Evolutionary conservation across 2,888 invertebrate genomes (phyloP), one percentile per base, ranked within the genome.

Genomic region (Chymomyza fuscimana): DNA sequence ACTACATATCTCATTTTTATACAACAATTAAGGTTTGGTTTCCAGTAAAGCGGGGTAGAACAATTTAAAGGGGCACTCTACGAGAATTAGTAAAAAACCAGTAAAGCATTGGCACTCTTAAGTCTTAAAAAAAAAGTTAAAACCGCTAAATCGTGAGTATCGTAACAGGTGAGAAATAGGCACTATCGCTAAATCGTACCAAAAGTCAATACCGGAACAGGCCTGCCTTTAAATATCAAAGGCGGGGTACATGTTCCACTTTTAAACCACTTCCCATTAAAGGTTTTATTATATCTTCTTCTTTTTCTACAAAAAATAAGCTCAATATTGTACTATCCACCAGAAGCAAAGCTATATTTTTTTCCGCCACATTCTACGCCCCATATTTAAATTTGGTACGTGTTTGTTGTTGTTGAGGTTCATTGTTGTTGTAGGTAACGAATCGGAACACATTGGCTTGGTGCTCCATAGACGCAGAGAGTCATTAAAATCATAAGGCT

Each of bases 401-500:
- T 46, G 40, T 46, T 12, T 46, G 40, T 46, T 46, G 40, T 46
- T 46, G 4, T 46, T 32, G 32, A 32, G 32, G 32, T 32, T 32
- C 1, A 1, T 32, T 46, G 12, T 46, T 46, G 40, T 46, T 46
- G 40, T 46, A 46, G 40, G 10, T 46, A 46, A 46, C 40, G 40
- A 46, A 46, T 46, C 40, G 40, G 40, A 46, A 46, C 40, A 12
- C 40, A 46, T 46, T 46, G 40, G 40, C 40, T 46, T 46, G 40
- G 12, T 46, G 40, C 40, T 46, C 40, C 40, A 12, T 46, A 40
- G 40, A 9, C 40, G 4, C 32, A 6, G 40, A 46, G 40, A 46
- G 40, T 46, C 40, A 46, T 46, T 46, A 46, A 46, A 46, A 46
- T 66, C 66, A 50, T 67, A 56, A 29, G 29, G 51, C 74, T 76